Evolutionary conservation across 2,888 invertebrate genomes (phyloP), one percentile per base, ranked within the genome.

Genomic region (Aradus depressus): DNA sequence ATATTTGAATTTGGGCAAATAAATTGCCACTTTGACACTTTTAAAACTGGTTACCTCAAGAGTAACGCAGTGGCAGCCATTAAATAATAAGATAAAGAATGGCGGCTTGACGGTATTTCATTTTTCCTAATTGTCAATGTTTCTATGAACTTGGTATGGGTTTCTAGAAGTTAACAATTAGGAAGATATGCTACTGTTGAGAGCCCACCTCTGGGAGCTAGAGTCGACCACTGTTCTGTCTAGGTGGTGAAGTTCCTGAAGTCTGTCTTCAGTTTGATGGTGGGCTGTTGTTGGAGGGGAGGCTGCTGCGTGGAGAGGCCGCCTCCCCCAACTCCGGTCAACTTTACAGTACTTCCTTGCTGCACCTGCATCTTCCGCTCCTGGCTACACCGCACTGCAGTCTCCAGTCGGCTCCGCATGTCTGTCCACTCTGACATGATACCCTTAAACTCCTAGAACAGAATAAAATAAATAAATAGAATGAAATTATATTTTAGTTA

Each of bases 221-320:
- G n/a, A n/a, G n/a, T n/a, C n/a, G n/a, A n/a, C n/a, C n/a, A n/a
- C n/a, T n/a, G n/a, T n/a, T n/a, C n/a, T n/a, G n/a, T n/a, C n/a
- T 39, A 39, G 21, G 44, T 32, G 2, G 60, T 51, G 39, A 92
- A 95, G 71, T 92, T 91, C 64, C 90, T 90, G 68, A 93, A 95
- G 71, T 93, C 89, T 2, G 91, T 93, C 74, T 90, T 92, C 60
- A 93, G 75, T 68, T 90, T 88, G 64, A 93, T 93, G 45, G 87
- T 82, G 53, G 87, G 88, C 53, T 35, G 43, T 21, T 44, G 51
- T 1, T 35, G 35, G 18, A 22, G 41, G 35, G 42, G 16, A 4
- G 10, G 41, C 2, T 38, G 31, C 16, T 44, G 45, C 31, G 37
- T 31, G 10, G 37, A 19, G 64, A 62, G 54, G 64, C 64, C 41